Evolutionary conservation across 1,140 invertebrate genomes (phyloP), one percentile per base, ranked within the genome.

Genomic region (Leptopilina boulardi): DNA sequence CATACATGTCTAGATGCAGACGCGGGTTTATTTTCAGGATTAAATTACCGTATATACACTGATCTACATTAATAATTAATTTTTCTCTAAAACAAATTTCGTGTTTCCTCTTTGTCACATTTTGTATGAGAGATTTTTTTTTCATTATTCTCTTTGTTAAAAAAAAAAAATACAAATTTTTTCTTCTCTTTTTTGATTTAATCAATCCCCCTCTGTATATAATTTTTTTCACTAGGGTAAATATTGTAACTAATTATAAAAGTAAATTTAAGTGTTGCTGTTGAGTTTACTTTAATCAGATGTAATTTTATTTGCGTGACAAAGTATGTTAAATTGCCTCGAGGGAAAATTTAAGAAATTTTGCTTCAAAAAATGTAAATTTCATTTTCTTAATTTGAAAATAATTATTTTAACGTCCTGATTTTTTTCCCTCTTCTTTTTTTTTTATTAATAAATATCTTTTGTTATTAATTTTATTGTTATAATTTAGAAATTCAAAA

Each of bases 11-110:
- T 73, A n/a, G 56, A 23, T 72, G 71, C 34, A 82, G 77, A 71
- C 56, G 30, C 56, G 30, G 77, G 59, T 47, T 77, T 78, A 77
- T 82, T 77, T 74, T 71, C 59, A 77, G 47, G 44, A 59, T 74
- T 41, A 30, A 19, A 74, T 75, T 44, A 76, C 41, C 74, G 44
- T 19, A 75, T 71, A 19, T 54, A 72, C 75, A 73, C 21, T 74
- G n/a, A 47, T n/a, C 44, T 47, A n/a, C 44, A 47, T 47, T 47
- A 13, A 47, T 15, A 47, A 47, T 47, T 47, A 47, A 47, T n/a
- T 47, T 47, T 47, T n/a, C 44, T 47, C n/a, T 4, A n/a, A 47
- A 47, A 15, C 44, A n/a, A 47, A 34, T 34, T 47, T 47, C 15
- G 3, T 4, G 15, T 47, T 47, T 47, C 13, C 10, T 47, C 13